Evolutionary conservation across 2,888 invertebrate genomes (phyloP), one percentile per base, ranked within the genome.

Genomic region (Labia minor): DNA sequence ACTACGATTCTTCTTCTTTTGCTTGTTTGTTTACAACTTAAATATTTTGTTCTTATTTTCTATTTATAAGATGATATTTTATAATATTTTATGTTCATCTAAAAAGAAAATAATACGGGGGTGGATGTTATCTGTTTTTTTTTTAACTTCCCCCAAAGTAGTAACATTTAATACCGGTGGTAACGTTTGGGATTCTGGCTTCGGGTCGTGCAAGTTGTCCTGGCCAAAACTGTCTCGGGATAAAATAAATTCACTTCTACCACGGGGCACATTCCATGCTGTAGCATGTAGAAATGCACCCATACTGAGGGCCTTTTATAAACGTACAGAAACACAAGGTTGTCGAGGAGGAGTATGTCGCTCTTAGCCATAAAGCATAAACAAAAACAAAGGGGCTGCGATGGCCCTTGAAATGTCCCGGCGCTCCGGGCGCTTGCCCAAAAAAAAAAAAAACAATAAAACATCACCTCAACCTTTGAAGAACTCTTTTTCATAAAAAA

Each of bases 211-310:
- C 49, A 14, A 49, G n/a, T 49, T 49, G 49, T 49, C 49, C 14
- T 49, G 49, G 49, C 49, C 49, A 49, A 49, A 49, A 49, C 49
- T 14, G 49, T 49, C 49, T 16, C 49, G 16, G 49, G 16, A 11
- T 16, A 14, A 49, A 49, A 49, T 49, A 49, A 26, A 49, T 49
- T 49, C 49, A 49, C 49, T 14, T 49, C 49, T 49, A 49, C 16
- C 49, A 49, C 49, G 16, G 49, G 49, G 49, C 49, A 49, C 49
- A 49, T 49, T 49, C 49, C 49, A 49, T 49, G 49, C 49, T 49
- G 49, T 49, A 49, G 14, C 49, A 49, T 49, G 49, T 49, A 49
- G 49, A 49, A 49, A 49, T 16, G 16, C 49, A 49, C n/a, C 14
- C 49, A 49, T 16, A 49, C 49, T 3, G 49, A 49, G 16, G 14